Evolutionary conservation across 2,113 vertebrate species (phyloP).

Genomic region (Bambusicola thoracicus): DNA sequence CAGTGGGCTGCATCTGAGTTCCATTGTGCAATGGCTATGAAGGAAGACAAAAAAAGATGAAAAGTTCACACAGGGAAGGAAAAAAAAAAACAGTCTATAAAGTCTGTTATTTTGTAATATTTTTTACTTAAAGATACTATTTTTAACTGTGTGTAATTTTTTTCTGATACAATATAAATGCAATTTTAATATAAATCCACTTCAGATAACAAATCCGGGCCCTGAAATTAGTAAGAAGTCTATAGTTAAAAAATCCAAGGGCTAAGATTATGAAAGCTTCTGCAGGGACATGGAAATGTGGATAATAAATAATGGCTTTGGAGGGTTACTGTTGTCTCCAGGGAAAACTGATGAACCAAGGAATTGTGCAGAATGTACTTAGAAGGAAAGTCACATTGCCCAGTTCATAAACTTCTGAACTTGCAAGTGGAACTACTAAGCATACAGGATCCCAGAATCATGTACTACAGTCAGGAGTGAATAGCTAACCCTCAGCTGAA

Average conservation of each 20-base stretch:
- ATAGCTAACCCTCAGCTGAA: background rate
- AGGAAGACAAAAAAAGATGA: background rate
- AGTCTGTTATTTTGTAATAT: background rate
- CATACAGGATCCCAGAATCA: background rate
- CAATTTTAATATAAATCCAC: background rate
- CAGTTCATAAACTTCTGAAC: background rate
- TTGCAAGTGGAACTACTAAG: background rate
- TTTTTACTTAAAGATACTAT: background rate
- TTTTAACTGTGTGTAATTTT: background rate
- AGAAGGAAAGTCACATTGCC: fast-evolving
- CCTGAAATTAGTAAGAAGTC: background rate
- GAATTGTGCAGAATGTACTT: background rate
- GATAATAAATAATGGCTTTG: background rate
- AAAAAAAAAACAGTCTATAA: background rate
- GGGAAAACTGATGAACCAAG: background rate
- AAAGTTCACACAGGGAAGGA: background rate
- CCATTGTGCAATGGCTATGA: background rate
- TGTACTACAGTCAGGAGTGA: background rate
- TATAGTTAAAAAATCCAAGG: background rate
- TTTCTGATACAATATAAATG: background rate
- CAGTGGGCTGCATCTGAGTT: background rate
- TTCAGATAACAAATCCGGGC: background rate
- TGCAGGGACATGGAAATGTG: background rate
- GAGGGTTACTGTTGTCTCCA: background rate
- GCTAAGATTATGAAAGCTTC: background rate